Evolutionary conservation across 1,140 invertebrate species (phyloP).

Genomic region (Drosophila seguyi): DNA sequence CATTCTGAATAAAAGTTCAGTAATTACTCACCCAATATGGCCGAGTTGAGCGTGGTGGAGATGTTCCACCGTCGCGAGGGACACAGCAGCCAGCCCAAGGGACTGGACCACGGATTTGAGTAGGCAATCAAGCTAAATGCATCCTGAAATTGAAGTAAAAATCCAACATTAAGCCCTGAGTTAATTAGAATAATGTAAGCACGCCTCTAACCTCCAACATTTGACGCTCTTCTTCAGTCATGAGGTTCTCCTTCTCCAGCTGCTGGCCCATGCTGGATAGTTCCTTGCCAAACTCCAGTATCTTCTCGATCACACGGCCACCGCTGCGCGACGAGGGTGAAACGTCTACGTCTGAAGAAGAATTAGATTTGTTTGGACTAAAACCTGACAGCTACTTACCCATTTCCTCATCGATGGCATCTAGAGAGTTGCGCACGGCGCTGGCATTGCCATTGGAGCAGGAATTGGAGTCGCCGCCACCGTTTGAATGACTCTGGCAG

Average conservation of each 20-base stretch:
- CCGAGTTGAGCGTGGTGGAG: constrained; percentile 97
- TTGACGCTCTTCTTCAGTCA: constrained; percentile 95
- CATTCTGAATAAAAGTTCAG: neutral
- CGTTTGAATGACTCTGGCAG: constrained; percentile 81
- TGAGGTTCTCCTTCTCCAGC: constrained; percentile 92
- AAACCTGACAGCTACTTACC: constrained; percentile 84
- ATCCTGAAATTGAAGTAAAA: constrained; percentile 88
- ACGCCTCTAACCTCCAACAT: constrained; percentile 93
- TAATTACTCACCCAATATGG: constrained; percentile 92
- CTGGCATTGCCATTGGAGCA: constrained; percentile 66
- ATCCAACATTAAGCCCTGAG: constrained; percentile 18
- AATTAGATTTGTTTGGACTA: neutral
- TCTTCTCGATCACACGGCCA: constrained; percentile 94
- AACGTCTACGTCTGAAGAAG: constrained; percentile 85
- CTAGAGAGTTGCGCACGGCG: constrained; percentile 72
- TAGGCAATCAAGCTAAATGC: constrained; percentile 99
- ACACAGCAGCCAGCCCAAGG: constrained; percentile 97
- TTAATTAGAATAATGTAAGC: accelerated
- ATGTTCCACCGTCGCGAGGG: constrained; percentile 96
- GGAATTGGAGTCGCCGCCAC: constrained; percentile 49
- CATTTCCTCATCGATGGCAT: constrained; percentile 88
- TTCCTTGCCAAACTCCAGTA: constrained; percentile 97
- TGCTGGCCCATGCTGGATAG: constrained; percentile 95
- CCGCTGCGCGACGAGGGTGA: constrained; percentile 87
- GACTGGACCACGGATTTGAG: constrained; percentile 98